A percentile compares a stretch with the other conserved stretches of the same genome.
phyloP scores from a whole-genome alignment of 2,888 invertebrate species.

The Tetheella fluctuosa region DNA sequence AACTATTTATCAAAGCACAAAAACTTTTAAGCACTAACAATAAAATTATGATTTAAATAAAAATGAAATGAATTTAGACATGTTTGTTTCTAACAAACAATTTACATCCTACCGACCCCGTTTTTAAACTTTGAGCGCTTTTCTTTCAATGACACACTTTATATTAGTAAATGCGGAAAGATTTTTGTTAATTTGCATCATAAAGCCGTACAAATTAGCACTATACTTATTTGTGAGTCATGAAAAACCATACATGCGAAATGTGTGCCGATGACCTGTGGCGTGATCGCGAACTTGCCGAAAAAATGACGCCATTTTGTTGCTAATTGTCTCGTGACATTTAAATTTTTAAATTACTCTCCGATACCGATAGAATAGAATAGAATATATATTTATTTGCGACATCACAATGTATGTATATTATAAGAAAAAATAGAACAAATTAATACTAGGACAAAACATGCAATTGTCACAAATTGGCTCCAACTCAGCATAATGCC shows the following conservation, averaged over 20 bases:
- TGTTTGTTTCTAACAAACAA: slow-evolving; percentile 21
- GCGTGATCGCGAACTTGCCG: slow-evolving; percentile 8
- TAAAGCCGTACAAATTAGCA: slow-evolving; percentile 43
- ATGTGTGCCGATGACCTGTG: slow-evolving; percentile 44
- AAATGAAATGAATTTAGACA: slow-evolving; percentile 6
- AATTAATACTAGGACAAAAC: too few species aligned
- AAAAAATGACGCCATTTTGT: background rate
- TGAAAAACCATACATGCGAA: slow-evolving; percentile 24
- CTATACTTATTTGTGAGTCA: slow-evolving; percentile 29
- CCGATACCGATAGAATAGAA: too few species aligned
- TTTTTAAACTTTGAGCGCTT: slow-evolving; percentile 15
- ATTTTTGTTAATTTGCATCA: slow-evolving; percentile 44
- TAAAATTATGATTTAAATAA: slow-evolving; percentile 13
- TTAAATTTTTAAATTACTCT: background rate
- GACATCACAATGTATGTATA: too few species aligned
- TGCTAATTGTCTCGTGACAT: background rate
- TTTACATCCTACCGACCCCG: slow-evolving; percentile 22
- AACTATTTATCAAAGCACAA: slow-evolving; percentile 12
- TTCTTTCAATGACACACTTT: slow-evolving; percentile 38
- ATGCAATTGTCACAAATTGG: too few species aligned
- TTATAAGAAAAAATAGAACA: too few species aligned
- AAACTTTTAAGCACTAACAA: slow-evolving; percentile 13
- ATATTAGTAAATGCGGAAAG: slow-evolving; percentile 33
- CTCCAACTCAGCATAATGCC: too few species aligned
- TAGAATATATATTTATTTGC: too few species aligned